Conservation (phyloP, 2,797 vertebrate species). For the Lutjanus argentimaculatus region DNA sequence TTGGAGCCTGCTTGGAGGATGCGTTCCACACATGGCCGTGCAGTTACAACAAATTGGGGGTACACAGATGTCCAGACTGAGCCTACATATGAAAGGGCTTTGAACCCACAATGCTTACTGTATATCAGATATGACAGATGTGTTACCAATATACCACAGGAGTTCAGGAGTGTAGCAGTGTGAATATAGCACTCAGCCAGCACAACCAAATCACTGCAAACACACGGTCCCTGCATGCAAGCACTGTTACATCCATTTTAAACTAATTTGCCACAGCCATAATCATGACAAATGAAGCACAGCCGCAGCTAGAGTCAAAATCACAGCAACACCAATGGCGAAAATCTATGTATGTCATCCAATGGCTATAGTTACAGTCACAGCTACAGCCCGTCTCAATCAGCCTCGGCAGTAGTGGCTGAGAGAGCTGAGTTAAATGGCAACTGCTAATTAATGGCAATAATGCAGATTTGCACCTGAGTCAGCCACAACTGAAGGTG, state of each 20-base stretch:
- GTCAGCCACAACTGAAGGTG: neutral
- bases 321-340: neutral
- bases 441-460: neutral
- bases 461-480: neutral
- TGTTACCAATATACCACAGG: neutral
- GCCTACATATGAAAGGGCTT: too few species aligned
- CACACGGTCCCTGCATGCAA: neutral
- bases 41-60: too few species aligned
- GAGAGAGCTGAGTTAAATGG: neutral
- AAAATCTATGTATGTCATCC: neutral
- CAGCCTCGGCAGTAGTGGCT: neutral
- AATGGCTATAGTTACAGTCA: neutral
- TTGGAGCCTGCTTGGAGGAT: too few species aligned
- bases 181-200: neutral
- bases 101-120: neutral
- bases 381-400: neutral
- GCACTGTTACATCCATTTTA: neutral
- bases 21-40: too few species aligned
- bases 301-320: neutral
- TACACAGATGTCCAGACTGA: too few species aligned
- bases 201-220: neutral
- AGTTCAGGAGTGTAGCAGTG: too few species aligned
- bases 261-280: conserved; percentile 1
- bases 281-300: neutral
- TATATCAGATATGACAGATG: too few species aligned